Evolutionary conservation across 2,113 vertebrate species (phyloP).

Genomic region (Saguinus imperator): DNA sequence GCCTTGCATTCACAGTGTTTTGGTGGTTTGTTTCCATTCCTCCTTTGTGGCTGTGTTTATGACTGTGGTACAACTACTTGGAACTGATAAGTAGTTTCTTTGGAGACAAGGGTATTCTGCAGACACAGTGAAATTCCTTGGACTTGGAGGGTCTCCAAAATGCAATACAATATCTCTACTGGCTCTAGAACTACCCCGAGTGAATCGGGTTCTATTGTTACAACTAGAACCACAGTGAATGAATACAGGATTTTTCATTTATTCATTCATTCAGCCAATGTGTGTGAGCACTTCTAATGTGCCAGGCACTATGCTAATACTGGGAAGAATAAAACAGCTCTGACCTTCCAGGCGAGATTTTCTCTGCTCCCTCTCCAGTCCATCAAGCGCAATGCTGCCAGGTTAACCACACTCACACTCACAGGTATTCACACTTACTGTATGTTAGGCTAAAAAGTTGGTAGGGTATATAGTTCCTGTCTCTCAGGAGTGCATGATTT

Average conservation of each 20-base stretch:
- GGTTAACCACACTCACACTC: background rate
- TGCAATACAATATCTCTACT: background rate
- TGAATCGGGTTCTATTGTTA: background rate
- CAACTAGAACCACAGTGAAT: background rate
- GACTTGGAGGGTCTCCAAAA: slow-evolving; percentile 41
- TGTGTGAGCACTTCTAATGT: background rate
- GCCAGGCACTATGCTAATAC: background rate
- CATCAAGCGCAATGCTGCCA: background rate
- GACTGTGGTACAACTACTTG: background rate
- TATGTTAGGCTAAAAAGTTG: background rate
- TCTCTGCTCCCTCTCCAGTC: background rate
- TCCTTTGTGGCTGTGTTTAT: slow-evolving; percentile 54
- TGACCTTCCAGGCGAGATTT: too few relatives aligned
- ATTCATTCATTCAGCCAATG: background rate
- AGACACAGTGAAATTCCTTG: slow-evolving; percentile 51
- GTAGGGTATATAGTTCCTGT: background rate
- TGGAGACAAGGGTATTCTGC: slow-evolving; percentile 2
- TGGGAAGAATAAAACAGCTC: background rate
- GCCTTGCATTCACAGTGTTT: background rate
- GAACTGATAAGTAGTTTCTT: slow-evolving; percentile 40
- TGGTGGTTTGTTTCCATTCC: slow-evolving; percentile 41
- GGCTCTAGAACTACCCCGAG: background rate
- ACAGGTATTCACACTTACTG: background rate
- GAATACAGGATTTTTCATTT: background rate
- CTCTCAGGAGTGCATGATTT: background rate